Evolutionary conservation across 2,888 invertebrate species (phyloP).

Genomic region (Stramonita haemastoma): DNA sequence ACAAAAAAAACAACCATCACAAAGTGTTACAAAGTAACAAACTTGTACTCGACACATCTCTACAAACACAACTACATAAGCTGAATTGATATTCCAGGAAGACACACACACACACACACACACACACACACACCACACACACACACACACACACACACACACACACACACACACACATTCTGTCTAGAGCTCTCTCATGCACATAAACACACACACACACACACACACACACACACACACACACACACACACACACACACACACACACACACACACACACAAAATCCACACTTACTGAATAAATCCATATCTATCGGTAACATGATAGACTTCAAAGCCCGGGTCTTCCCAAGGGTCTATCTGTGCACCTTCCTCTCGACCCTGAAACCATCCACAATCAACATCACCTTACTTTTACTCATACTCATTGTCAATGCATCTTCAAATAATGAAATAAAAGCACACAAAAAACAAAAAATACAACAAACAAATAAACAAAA

Average conservation of each 20-base stretch:
- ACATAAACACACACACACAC: too few relatives aligned
- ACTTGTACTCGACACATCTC: background rate
- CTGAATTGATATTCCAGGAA: background rate
- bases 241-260: background rate
- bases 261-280: background rate
- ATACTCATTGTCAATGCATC: background rate
- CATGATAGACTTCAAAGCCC: slow-evolving; percentile 93
- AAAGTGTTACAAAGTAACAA: too few relatives aligned
- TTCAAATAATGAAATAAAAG: background rate
- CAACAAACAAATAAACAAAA: too few relatives aligned
- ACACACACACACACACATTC: background rate
- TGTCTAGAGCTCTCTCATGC: too few relatives aligned
- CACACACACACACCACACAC: background rate
- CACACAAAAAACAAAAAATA: background rate
- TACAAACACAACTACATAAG: background rate
- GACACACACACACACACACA: background rate
- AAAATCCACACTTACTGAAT: slow-evolving; percentile 83
- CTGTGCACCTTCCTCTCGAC: slow-evolving; percentile 89
- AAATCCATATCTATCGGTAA: slow-evolving; percentile 97
- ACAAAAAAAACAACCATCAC: background rate
- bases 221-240: background rate
- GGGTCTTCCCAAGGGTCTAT: slow-evolving; percentile 99
- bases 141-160: background rate
- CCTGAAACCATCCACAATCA: slow-evolving; percentile 56
- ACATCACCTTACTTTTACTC: background rate